Conservation (phyloP, 2,888 invertebrate genomes). For the Lumbricus terrestris region DNA sequence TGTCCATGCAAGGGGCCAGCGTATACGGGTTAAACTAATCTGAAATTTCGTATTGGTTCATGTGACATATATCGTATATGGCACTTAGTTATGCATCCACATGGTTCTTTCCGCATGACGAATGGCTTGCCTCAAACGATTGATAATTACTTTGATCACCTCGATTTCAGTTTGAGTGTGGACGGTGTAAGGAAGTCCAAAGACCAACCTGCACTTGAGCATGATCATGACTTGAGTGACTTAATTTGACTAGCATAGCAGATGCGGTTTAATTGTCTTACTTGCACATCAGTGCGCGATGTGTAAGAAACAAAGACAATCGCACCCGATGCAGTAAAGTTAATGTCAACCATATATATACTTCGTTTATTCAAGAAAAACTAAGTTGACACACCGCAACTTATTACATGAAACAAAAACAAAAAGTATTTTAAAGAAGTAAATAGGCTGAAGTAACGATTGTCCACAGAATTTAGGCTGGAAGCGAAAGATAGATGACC, state of each 20-base stretch:
- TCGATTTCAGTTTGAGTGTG: background rate
- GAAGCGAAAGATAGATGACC: too few relatives aligned
- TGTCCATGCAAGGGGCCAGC: too few relatives aligned
- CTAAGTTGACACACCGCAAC: too few relatives aligned
- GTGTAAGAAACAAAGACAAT: background rate
- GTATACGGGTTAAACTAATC: background rate
- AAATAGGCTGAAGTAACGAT: too few relatives aligned
- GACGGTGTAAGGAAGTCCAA: background rate
- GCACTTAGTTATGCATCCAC: background rate
- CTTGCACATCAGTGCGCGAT: background rate
- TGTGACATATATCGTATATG: background rate
- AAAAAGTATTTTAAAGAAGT: too few relatives aligned
- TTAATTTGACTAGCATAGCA: too few relatives aligned
- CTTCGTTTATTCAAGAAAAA: too few relatives aligned
- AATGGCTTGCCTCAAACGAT: background rate
- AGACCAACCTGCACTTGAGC: background rate
- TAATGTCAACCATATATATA: background rate
- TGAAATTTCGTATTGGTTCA: background rate
- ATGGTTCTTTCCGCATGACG: background rate
- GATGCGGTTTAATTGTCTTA: background rate
- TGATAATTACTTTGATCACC: background rate
- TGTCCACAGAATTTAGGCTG: too few relatives aligned
- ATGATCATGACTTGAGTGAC: too few relatives aligned
- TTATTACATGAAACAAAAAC: too few relatives aligned
- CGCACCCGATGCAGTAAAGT: background rate